Conservation (phyloP, 2,113 vertebrate species). For the Pogonocichla stellata region DNA sequence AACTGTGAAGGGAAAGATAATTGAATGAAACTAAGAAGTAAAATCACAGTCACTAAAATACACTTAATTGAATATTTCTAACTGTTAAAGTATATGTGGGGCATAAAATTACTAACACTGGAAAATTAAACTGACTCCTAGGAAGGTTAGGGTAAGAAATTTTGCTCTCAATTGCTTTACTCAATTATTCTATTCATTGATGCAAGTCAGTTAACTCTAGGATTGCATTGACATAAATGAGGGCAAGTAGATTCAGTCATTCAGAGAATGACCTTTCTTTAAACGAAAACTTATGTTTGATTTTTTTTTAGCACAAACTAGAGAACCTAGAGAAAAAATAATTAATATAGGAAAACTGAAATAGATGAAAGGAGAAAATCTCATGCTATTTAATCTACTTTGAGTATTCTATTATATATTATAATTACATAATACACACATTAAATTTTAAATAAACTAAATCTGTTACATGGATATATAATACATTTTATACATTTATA, state of each 20-base stretch:
- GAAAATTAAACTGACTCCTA: conserved; percentile 25
- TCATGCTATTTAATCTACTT: background rate
- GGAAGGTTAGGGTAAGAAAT: background rate
- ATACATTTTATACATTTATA: no score
- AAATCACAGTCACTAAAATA: background rate
- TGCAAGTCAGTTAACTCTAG: background rate
- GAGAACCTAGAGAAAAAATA: background rate
- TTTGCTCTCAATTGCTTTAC: background rate
- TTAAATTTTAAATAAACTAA: background rate
- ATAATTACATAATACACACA: background rate
- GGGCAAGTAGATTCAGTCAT: background rate
- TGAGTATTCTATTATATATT: background rate
- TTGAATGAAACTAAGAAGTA: background rate
- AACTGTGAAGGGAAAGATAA: background rate
- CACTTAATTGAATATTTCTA: background rate
- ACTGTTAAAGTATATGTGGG: background rate
- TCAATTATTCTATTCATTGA: conserved; percentile 26
- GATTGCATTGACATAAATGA: background rate
- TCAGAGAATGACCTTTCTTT: background rate
- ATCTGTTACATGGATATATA: background rate
- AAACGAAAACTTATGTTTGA: background rate
- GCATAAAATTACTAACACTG: background rate
- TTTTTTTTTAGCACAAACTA: background rate
- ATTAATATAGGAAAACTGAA: background rate
- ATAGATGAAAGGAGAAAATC: background rate